Evolutionary conservation across 2,797 vertebrate species (phyloP).

Genomic region (Clarias platycephalus): DNA sequence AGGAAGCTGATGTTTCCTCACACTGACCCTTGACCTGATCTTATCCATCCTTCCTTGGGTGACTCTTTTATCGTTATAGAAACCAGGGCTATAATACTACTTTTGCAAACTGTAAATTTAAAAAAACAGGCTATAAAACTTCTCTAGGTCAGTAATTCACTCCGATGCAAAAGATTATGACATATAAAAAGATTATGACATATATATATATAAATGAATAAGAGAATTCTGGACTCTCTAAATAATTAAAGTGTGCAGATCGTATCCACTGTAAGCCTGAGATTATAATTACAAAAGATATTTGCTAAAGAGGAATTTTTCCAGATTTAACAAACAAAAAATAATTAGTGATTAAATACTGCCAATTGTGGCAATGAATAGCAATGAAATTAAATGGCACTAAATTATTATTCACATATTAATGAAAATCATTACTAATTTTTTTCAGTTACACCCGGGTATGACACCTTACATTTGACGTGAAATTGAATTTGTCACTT

Average conservation of each 20-base stretch:
- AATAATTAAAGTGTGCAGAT: neutral
- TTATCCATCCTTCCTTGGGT: slow-evolving; percentile 32
- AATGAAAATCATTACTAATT: slow-evolving; percentile 1
- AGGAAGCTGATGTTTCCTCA: slow-evolving; percentile 44
- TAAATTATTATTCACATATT: neutral
- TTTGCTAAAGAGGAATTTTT: neutral
- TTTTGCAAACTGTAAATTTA: slow-evolving; percentile 14
- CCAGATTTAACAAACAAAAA: neutral
- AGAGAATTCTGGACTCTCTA: neutral
- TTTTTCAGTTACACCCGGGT: neutral
- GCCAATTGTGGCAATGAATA: neutral
- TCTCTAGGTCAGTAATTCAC: neutral
- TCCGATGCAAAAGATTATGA: neutral
- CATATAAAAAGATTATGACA: neutral
- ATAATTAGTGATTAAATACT: neutral
- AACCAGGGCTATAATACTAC: slow-evolving; percentile 19
- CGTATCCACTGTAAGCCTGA: neutral
- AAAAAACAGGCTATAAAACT: neutral
- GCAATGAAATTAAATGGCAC: neutral
- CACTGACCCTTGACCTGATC: slow-evolving; percentile 39
- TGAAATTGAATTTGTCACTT: slow-evolving; percentile 1
- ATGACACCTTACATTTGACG: slow-evolving; percentile 11
- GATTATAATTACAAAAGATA: neutral
- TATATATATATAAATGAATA: slow-evolving; percentile 17
- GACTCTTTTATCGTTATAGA: slow-evolving; percentile 26